Evolutionary conservation across 2,888 invertebrate species (phyloP).

Genomic region (Stomorhina lunata): DNA sequence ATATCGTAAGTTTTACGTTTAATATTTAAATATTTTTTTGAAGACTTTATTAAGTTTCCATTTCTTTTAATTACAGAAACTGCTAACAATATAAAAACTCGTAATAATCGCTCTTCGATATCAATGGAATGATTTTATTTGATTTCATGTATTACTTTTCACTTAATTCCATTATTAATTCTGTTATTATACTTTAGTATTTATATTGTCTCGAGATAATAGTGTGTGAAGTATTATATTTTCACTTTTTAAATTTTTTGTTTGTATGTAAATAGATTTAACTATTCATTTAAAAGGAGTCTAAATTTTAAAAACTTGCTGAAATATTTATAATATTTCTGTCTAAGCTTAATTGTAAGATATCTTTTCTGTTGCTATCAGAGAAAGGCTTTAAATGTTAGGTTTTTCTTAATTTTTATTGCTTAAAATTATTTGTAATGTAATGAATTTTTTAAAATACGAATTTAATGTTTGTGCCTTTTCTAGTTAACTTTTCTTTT

Average conservation of each 20-base stretch:
- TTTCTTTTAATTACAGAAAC: conserved; percentile 22
- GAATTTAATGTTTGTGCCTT: conserved; percentile 49
- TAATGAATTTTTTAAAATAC: conserved; percentile 12
- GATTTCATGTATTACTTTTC: background rate
- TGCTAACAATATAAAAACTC: conserved; percentile 12
- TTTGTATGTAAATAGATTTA: too few species aligned
- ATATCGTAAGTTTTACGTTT: conserved; percentile 41
- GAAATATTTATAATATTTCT: conserved; percentile 52
- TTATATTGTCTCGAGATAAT: conserved; percentile 40
- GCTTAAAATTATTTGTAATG: conserved; percentile 24
- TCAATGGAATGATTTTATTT: conserved; percentile 39
- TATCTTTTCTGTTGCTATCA: background rate
- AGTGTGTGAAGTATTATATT: conserved; percentile 14
- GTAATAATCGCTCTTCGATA: background rate
- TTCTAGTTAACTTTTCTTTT: too few species aligned
- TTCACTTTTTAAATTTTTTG: too few species aligned
- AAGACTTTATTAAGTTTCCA: background rate
- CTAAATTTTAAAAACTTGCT: conserved; percentile 14
- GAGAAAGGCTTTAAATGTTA: conserved; percentile 23
- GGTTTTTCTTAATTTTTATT: background rate
- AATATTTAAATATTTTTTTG: background rate
- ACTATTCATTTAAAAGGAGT: background rate
- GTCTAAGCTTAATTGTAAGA: conserved; percentile 22
- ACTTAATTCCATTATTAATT: background rate
- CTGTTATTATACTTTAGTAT: background rate